These are phyloP conservation scores for Ptychoptera contaminata DNA, from an alignment of 2,888 invertebrate genomes.

Conservation along the genomic window DNA sequence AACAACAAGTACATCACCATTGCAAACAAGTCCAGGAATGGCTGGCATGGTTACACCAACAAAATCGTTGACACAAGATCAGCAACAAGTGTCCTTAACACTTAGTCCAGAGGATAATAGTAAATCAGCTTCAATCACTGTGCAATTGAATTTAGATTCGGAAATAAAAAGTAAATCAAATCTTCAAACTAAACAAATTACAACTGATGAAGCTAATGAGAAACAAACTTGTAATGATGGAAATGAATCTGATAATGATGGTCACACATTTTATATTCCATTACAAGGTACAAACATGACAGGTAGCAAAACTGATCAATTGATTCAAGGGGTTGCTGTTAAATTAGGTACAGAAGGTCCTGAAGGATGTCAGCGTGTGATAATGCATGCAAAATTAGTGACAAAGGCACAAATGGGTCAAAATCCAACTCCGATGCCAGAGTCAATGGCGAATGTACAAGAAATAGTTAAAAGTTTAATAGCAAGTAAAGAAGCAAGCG, in stretches of 20 bases:
- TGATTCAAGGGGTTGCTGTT: conserved; percentile 47
- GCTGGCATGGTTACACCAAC: conserved; percentile 18
- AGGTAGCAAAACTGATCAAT: conserved; percentile 22
- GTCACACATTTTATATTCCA: conserved; percentile 48
- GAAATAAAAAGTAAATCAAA: conserved; percentile 16
- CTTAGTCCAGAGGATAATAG: conserved; percentile 29
- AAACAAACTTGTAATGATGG: conserved; percentile 17
- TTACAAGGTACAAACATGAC: conserved; percentile 32
- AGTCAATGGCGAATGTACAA: conserved; percentile 23
- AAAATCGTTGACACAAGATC: conserved; percentile 11
- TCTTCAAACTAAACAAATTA: conserved; percentile 9
- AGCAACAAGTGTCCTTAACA: conserved; percentile 24
- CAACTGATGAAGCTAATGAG: conserved; percentile 5
- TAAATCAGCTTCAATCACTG: conserved; percentile 36
- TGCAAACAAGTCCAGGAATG: conserved; percentile 15
- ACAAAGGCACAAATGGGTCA: conserved; percentile 39
- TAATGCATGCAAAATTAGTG: conserved; percentile 45
- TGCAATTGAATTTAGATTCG: conserved; percentile 38
- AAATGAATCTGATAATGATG: conserved; percentile 37
- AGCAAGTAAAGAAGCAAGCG: conserved; percentile 10
- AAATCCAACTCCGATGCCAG: conserved; percentile 27
- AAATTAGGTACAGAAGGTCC: conserved; percentile 47
- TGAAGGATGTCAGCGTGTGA: conserved; percentile 42
- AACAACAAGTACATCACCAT: conserved; percentile 5
- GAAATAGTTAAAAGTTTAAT: conserved; percentile 27